Evolutionary conservation across 2,113 vertebrate genomes (phyloP), one percentile per base, ranked within the genome.

Genomic region (Empidonax traillii): DNA sequence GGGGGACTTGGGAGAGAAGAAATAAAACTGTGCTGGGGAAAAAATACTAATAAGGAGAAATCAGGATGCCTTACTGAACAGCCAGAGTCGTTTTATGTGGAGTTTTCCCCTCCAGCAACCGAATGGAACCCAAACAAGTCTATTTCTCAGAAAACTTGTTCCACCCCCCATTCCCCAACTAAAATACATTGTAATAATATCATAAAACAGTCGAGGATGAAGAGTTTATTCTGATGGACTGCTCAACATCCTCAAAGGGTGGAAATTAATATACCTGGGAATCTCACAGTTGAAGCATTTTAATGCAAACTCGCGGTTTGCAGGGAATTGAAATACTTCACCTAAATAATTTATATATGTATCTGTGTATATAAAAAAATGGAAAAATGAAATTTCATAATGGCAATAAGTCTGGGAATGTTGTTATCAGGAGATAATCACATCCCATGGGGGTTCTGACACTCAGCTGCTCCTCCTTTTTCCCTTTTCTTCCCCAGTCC

Each of bases 381-480:
- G 72, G 82, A 81, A 94, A 91, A 41, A 95, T 17, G 92, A 97
- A 97, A 98, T 98, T 98, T 98, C 93, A 97, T 98, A 98, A 98
- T 97, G 97, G 97, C 96, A 95, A 53, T 97, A 97, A 97, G 97
- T 96, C 97, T 97, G 96, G 85, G 81, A 88, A 97, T 97, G 97
- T 95, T 98, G 97, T 98, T 98, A 97, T 97, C 97, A 97, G 96
- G 97, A 98, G 98, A 98, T 98, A 98, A 98, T 98, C 98, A 98
- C 98, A 97, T 98, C 98, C 98, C 97, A 68, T 98, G 98, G 98
- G 98, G 96, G 73, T 96, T 97, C 94, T 90, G 2, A 21, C 96
- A 96, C 91, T 98, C 97, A 98, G 97, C 97, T 98, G 97, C 51
- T 96, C 94, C 97, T 97, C 83, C 94, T 94, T 96, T 97, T 96